Evolutionary conservation across 2,888 invertebrate genomes (phyloP).

Genomic region (Patella pellucida): DNA sequence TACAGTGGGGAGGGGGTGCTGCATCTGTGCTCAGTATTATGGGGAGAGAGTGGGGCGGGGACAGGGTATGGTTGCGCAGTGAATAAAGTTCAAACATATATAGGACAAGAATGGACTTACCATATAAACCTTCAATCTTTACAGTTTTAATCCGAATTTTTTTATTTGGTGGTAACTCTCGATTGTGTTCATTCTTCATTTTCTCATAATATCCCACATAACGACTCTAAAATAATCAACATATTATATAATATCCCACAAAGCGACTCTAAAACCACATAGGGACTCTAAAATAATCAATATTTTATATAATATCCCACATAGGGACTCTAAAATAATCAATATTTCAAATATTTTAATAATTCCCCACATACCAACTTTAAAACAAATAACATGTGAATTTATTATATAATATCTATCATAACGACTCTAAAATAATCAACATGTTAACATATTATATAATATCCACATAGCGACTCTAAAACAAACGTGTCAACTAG

Average conservation of each 20-base stretch:
- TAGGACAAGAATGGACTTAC: conserved; percentile 42
- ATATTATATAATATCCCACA: no score
- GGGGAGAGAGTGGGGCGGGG: neutral
- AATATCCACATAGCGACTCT: no score
- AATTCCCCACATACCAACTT: conserved; percentile 74
- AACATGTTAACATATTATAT: neutral
- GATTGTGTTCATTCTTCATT: conserved; percentile 67
- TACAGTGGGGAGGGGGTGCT: neutral
- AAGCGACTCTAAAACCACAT: no score
- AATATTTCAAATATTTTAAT: conserved; percentile 61
- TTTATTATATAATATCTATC: neutral
- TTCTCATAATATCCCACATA: conserved; percentile 73
- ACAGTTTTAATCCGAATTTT: conserved; percentile 67
- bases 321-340: no score
- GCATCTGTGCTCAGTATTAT: neutral
- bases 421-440: no score
- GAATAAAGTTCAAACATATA: neutral
- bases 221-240: conserved; percentile 68
- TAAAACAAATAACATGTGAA: conserved; percentile 48
- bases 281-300: neutral
- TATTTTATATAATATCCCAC: no score
- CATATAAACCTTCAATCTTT: conserved; percentile 67
- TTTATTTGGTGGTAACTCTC: conserved; percentile 67
- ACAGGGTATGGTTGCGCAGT: neutral
- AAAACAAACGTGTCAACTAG: no score